Conservation (phyloP, 2,888 invertebrate genomes). For the Cryptosula pallasiana region DNA sequence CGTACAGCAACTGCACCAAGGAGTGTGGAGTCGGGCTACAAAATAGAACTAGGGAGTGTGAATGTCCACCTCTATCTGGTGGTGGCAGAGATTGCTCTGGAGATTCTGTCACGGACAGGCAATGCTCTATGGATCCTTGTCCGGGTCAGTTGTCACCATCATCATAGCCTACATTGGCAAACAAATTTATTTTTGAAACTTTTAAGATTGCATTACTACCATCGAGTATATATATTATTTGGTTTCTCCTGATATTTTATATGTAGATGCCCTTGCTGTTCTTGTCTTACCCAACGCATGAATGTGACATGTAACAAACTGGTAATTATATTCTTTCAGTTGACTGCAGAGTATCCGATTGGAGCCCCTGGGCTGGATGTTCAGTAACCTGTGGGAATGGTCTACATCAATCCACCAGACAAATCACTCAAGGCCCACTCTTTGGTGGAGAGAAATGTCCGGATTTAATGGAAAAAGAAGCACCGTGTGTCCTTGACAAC, state of each 20-base stretch:
- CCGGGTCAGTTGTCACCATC: slow-evolving; percentile 14
- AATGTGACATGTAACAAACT: no score
- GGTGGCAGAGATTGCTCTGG: neutral
- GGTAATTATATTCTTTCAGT: neutral
- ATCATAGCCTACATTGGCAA: no score
- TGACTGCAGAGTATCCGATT: neutral
- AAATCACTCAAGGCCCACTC: neutral
- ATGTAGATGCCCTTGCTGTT: no score
- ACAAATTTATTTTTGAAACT: no score
- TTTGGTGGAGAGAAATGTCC: slow-evolving; percentile 14
- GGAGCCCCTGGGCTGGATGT: neutral
- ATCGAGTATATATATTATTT: no score
- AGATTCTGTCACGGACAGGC: neutral
- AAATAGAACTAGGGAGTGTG: neutral
- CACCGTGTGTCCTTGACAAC: neutral
- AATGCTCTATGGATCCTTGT: neutral
- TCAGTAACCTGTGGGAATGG: slow-evolving; percentile 5
- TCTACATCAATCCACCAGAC: neutral
- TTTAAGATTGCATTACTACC: no score
- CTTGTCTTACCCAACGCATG: no score
- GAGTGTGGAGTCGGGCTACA: neutral
- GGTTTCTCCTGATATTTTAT: no score
- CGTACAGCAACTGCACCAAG: slow-evolving; percentile 4
- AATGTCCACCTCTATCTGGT: slow-evolving; percentile 17
- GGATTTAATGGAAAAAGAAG: neutral